These are phyloP conservation scores for Mellilla xanthometata DNA, from an alignment of 2,888 invertebrate genomes.

Conservation along the genomic window DNA sequence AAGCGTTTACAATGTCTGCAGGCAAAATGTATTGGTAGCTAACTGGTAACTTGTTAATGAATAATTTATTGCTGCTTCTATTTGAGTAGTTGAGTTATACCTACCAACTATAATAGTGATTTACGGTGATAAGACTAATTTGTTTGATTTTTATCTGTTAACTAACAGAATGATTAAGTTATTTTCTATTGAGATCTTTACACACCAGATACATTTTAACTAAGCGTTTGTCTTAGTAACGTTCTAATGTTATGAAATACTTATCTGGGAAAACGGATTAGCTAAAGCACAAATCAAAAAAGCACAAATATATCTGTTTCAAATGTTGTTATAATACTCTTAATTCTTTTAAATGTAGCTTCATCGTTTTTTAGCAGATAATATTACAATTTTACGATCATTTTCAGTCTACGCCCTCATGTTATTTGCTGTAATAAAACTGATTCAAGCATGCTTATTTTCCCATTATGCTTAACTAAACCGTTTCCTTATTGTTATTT, in stretches of 20 bases:
- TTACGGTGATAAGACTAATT: constrained; percentile 3
- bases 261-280: too few relatives aligned
- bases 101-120: neutral
- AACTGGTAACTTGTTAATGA: neutral
- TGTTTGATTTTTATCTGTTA: neutral
- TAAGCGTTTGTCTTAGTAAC: too few relatives aligned
- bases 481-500: constrained; percentile 16
- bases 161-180: too few relatives aligned
- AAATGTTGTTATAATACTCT: too few relatives aligned
- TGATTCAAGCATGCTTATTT: constrained; percentile 18
- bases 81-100: neutral
- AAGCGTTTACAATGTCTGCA: neutral
- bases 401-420: constrained; percentile 7
- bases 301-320: too few relatives aligned
- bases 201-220: too few relatives aligned
- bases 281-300: too few relatives aligned
- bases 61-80: constrained; percentile 6
- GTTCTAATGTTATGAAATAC: too few relatives aligned
- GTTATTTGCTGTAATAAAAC: constrained; percentile 14
- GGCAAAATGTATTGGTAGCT: neutral
- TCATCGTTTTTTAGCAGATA: neutral
- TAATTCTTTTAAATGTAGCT: neutral
- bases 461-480: constrained; percentile 11
- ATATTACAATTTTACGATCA: constrained; percentile 9
- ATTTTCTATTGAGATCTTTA: too few relatives aligned